These are phyloP conservation scores for Eustalomyia histrio DNA, from an alignment of 2,888 invertebrate genomes.

Conservation along the genomic window DNA sequence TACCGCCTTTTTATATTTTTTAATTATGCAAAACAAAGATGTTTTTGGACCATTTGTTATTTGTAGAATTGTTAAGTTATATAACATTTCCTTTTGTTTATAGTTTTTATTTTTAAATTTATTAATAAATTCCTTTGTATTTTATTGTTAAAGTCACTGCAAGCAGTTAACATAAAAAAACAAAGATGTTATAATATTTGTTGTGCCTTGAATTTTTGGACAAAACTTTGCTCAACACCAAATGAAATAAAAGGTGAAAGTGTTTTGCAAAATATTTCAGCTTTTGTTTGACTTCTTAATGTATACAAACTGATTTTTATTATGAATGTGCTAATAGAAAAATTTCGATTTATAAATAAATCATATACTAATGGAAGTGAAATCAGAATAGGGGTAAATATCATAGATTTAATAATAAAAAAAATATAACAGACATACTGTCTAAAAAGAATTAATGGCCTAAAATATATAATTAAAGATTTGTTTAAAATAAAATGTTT, in stretches of 20 bases:
- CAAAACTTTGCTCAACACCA: constrained; percentile 30
- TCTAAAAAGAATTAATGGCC: too few relatives aligned
- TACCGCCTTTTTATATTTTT: neutral
- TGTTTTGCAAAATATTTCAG: constrained; percentile 48
- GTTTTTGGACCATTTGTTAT: constrained; percentile 3
- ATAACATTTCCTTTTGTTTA: constrained; percentile 7
- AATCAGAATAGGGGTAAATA: neutral
- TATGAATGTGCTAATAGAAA: constrained; percentile 48
- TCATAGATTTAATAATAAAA: too few relatives aligned
- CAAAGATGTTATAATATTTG: constrained; percentile 41
- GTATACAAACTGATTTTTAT: constrained; percentile 40
- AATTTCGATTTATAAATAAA: constrained; percentile 17
- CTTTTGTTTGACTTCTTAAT: constrained; percentile 60
- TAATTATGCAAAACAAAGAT: neutral
- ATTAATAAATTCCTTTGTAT: constrained; percentile 13
- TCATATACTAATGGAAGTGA: constrained; percentile 45
- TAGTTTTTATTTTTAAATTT: neutral
- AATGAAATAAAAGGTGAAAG: constrained; percentile 52
- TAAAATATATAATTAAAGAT: too few relatives aligned
- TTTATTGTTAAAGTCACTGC: neutral
- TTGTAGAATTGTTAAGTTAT: constrained; percentile 30
- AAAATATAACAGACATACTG: too few relatives aligned
- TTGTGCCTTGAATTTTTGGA: constrained; percentile 28
- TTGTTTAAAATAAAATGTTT: too few relatives aligned
- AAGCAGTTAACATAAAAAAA: neutral